Conservation (phyloP, 2,113 vertebrate genomes). For the Anolis carolinensis region DNA sequence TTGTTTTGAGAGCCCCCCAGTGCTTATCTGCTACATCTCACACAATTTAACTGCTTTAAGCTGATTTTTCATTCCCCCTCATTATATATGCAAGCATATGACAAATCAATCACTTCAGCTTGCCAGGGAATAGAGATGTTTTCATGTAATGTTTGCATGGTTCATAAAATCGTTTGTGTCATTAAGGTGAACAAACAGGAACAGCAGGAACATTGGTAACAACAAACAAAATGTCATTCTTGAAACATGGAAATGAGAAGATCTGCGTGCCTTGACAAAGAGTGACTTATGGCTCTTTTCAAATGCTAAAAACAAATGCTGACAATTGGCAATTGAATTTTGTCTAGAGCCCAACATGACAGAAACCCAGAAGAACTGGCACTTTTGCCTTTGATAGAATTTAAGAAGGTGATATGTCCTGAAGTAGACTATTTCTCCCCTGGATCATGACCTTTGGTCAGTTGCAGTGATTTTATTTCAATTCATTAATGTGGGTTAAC, state of each 20-base stretch:
- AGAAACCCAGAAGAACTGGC: rapidly evolving
- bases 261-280: not conserved
- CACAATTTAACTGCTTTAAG: conserved; percentile 8
- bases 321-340: not conserved
- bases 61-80: conserved; percentile 36
- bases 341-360: not conserved
- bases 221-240: not conserved
- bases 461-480: too few relatives aligned
- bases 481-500: not conserved
- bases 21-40: conserved; percentile 3
- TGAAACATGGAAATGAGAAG: not conserved
- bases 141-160: conserved; percentile 14
- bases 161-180: conserved; percentile 44
- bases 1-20: not conserved
- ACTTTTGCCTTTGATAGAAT: not conserved
- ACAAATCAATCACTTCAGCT: conserved; percentile 40
- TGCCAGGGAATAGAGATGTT: conserved; percentile 31
- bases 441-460: not conserved
- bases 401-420: not conserved
- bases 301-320: not conserved
- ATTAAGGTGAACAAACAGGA: not conserved
- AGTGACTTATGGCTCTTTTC: not conserved
- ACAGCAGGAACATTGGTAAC: conserved; percentile 10
- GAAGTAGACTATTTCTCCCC: not conserved
- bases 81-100: conserved; percentile 18